A percentile compares a stretch with the other conserved stretches of the same genome.
Evolutionary conservation across 2,113 vertebrate species (phyloP).

Genomic region (Sitta europaea): DNA sequence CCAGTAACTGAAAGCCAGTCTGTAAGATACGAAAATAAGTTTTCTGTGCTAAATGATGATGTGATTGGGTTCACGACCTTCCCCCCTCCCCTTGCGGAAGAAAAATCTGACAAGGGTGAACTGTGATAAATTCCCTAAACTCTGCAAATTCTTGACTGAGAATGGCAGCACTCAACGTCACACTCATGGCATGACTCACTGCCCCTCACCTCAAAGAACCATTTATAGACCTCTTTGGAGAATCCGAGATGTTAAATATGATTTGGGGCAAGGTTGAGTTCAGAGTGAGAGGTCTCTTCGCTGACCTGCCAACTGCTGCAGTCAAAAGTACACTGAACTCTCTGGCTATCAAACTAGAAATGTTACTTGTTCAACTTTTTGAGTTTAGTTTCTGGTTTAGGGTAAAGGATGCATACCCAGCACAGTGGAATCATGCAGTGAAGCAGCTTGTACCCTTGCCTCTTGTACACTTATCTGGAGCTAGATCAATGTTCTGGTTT

Average conservation of each 20-base stretch:
- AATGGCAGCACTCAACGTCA: not conserved
- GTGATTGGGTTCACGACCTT: not conserved
- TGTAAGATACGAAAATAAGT: not conserved
- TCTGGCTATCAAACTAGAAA: not conserved
- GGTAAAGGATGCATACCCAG: not conserved
- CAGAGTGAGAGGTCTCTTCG: not conserved
- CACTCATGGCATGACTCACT: not conserved
- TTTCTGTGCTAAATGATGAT: not conserved
- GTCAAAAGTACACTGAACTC: not conserved
- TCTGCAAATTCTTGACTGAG: not conserved
- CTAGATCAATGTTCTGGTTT: not conserved
- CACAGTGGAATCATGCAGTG: not conserved
- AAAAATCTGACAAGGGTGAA: not conserved
- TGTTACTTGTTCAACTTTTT: not conserved
- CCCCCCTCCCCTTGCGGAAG: not conserved
- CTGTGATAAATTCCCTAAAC: not conserved
- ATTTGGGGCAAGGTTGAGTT: not conserved
- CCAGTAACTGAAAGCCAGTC: not conserved
- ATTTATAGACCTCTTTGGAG: not conserved
- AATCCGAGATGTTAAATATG: not conserved
- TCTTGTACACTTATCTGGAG: not conserved
- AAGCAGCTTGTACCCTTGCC: not conserved
- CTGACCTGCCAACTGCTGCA: not conserved
- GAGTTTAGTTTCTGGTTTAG: not conserved
- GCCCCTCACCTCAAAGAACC: not conserved